Conservation (phyloP, 1,140 invertebrate species). For the Polyergus mexicanus region DNA sequence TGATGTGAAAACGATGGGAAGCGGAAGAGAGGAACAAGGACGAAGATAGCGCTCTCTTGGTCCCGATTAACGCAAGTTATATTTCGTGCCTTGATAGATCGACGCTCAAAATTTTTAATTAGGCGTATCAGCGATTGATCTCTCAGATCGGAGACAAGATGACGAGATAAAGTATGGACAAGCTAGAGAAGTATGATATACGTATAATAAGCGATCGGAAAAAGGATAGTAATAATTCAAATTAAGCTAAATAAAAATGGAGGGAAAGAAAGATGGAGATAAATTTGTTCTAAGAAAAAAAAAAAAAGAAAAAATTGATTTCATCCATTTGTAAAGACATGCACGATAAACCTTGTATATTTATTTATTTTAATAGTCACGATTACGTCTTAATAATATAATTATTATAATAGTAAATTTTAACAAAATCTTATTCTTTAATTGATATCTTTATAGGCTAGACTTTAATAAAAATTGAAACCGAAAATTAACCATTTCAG, state of each 20-base stretch:
- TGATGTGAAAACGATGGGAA: constrained; percentile 3
- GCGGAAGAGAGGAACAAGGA: not conserved
- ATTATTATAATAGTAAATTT: not conserved
- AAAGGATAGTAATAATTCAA: constrained; percentile 13
- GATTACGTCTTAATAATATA: too few relatives aligned
- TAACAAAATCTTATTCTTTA: not conserved
- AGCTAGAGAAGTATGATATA: not conserved
- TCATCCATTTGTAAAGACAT: not conserved
- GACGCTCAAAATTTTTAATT: constrained; percentile 79
- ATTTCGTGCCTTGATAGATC: constrained; percentile 71
- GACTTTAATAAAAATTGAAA: not conserved
- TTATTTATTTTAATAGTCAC: not conserved
- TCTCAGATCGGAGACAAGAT: constrained; percentile 6
- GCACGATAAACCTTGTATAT: not conserved
- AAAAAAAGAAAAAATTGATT: not conserved
- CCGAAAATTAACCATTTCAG: not conserved
- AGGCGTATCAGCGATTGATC: constrained; percentile 67
- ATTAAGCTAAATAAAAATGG: not conserved
- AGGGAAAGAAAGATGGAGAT: not conserved
- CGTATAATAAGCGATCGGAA: not conserved
- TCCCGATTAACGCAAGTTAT: constrained; percentile 80
- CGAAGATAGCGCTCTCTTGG: constrained; percentile 66
- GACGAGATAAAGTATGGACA: constrained; percentile 13
- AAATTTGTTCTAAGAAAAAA: not conserved
- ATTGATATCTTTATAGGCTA: not conserved